These are phyloP conservation scores for Henicopernis longicauda DNA, from an alignment of 2,113 vertebrate species.

Conservation along the genomic window DNA sequence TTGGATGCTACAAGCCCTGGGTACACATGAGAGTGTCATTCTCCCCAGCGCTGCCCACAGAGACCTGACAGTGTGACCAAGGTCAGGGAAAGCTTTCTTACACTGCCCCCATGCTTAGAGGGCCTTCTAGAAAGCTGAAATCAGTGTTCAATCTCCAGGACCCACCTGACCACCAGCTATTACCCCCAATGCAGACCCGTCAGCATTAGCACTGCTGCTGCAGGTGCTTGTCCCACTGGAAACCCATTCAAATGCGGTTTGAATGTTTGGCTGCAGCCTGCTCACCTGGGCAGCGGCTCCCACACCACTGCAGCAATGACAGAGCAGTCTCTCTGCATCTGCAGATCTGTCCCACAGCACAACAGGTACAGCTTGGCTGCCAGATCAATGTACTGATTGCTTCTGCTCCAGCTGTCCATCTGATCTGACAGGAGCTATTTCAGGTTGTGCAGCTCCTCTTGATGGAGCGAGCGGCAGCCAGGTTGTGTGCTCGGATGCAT, in stretches of 20 bases:
- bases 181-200: background rate
- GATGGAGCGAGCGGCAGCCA: background rate
- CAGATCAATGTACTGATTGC: background rate
- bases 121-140: background rate
- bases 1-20: background rate
- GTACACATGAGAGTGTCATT: rapidly evolving
- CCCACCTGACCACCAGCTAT: background rate
- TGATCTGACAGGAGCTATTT: background rate
- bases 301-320: rapidly evolving
- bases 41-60: background rate
- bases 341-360: background rate
- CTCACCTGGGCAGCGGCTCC: background rate
- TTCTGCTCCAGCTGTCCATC: background rate
- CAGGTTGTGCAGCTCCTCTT: background rate
- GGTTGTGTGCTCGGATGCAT: background rate
- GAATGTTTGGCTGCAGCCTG: background rate
- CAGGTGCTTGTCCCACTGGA: background rate
- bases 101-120: background rate
- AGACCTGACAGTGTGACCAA: rapidly evolving
- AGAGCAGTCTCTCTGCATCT: background rate
- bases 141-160: background rate
- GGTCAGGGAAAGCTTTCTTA: background rate
- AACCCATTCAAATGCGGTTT: rapidly evolving
- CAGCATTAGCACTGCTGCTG: background rate
- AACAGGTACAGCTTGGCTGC: rapidly evolving